Conservation (phyloP, 2,113 vertebrate genomes). For the Cavia porcellus region DNA sequence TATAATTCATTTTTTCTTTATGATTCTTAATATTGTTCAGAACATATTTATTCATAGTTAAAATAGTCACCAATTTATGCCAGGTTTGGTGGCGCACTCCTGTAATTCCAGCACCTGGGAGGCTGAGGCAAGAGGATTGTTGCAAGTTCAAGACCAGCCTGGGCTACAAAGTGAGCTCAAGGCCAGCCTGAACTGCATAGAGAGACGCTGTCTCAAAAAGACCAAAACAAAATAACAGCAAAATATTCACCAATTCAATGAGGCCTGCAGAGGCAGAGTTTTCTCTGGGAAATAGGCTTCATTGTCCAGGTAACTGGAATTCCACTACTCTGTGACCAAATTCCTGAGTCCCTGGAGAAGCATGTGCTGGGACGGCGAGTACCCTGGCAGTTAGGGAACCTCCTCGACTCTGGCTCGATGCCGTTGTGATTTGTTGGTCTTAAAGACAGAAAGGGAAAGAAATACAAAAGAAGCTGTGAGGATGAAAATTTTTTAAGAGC, state of each 20-base stretch:
- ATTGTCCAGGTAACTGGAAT: background rate
- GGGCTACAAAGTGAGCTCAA: no score
- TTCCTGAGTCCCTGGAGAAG: background rate
- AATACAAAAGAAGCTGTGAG: background rate
- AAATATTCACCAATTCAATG: background rate
- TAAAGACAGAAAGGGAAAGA: background rate
- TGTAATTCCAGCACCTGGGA: no score
- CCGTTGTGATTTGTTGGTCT: background rate
- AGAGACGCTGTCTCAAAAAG: no score
- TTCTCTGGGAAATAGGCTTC: background rate
- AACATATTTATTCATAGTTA: background rate
- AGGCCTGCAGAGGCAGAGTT: background rate
- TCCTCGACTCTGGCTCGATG: background rate
- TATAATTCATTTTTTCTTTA: background rate
- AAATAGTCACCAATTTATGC: background rate
- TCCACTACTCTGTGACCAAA: background rate
- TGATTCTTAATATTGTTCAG: conserved; percentile 12
- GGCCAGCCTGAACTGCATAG: no score
- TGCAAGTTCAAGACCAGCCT: no score
- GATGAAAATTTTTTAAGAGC: background rate
- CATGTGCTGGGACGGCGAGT: background rate
- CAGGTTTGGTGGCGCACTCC: no score
- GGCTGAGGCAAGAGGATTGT: no score
- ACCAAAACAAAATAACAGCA: background rate
- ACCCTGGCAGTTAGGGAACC: no score